Percentiles rank a stretch among this genome's conserved stretches.
Conservation (phyloP, 2,113 vertebrate genomes). For the Microcebus murinus region DNA sequence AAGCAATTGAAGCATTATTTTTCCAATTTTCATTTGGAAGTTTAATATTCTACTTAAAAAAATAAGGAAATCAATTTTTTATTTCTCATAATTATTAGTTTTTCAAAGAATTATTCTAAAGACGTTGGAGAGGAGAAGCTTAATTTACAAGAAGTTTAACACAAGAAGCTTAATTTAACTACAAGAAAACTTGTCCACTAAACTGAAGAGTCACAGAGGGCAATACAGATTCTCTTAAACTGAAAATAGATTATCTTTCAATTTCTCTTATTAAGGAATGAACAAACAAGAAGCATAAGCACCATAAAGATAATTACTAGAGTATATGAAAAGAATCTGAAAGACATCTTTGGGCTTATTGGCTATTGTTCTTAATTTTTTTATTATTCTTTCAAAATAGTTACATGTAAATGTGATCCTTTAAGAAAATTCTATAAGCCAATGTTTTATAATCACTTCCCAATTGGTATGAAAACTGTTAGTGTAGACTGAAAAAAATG, state of each 20-base stretch:
- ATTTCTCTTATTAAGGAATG: slow-evolving; percentile 35
- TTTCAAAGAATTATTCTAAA: slow-evolving; percentile 6
- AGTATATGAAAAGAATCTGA: slow-evolving; percentile 12
- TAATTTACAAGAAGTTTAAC: not conserved
- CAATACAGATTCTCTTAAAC: slow-evolving; percentile 4
- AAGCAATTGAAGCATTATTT: not conserved
- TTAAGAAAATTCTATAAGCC: slow-evolving; percentile 37
- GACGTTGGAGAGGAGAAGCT: not conserved
- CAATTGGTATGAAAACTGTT: not conserved
- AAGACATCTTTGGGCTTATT: not conserved
- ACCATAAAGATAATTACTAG: slow-evolving; percentile 34
- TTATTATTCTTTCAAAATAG: slow-evolving; percentile 18
- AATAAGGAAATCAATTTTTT: not conserved
- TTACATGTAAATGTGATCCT: slow-evolving; percentile 31
- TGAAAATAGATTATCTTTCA: slow-evolving; percentile 5
- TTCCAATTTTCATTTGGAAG: slow-evolving; percentile 24
- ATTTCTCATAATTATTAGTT: slow-evolving; percentile 37
- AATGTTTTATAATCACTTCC: slow-evolving; percentile 3
- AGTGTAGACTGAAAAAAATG: not conserved
- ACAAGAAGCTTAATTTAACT: not conserved
- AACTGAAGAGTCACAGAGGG: not conserved
- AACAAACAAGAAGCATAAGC: not conserved
- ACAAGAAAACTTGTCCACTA: not conserved
- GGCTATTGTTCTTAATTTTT: not conserved
- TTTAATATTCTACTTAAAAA: slow-evolving; percentile 24